Base-by-base conservation (phyloP, 2,797 vertebrate species). In the Intellagama lesueurii region DNA sequence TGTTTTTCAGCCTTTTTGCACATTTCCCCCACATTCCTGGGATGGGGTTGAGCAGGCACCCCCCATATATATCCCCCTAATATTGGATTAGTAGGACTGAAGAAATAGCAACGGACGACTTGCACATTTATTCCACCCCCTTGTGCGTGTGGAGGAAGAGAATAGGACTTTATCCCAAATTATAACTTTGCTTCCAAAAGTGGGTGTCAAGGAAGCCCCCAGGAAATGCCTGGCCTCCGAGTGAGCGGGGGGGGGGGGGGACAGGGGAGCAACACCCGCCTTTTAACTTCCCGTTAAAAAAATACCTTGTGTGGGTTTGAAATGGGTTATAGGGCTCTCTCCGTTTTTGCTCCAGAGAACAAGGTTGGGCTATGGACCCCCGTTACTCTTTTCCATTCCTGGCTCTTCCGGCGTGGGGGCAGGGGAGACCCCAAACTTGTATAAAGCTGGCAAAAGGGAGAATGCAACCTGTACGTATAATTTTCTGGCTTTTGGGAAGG, bases 231-330 rank as follows among this genome's bases (percentile, higher is more conserved):
- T 80, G 12, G 78, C 5, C 11, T 49, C n/a, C n/a, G n/a, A n/a
- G n/a, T n/a, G n/a, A n/a, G n/a, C n/a, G n/a, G n/a, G n/a, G n/a
- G n/a, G n/a, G n/a, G n/a, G n/a, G n/a, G n/a, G 28, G 12, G 7
- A 7, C 2, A 19, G n/a, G n/a, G 17, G n/a, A 5, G 1, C 5
- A 14, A 0, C 47, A 3, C 47, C 17, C 28, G n/a, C n/a, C n/a
- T n/a, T n/a, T n/a, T n/a, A n/a, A n/a, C 47, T 19, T n/a, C 16
- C 49, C 12, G 16, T 19, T 9, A 24, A 9, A 26, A 5, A 28
- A 44, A 44, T 40, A 17, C 1, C 49, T 80, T 80, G 28, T 1
- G 14, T 56, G 17, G 49, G 6, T 7, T 40, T 8, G 40, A 7
- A n/a, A 8, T 5, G 17, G 28, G 16, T n/a, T n/a, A n/a, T n/a